Percentiles rank a stretch among this genome's conserved stretches.
Evolutionary conservation across 2,888 invertebrate genomes (phyloP).

Genomic region (Idaea biselata): DNA sequence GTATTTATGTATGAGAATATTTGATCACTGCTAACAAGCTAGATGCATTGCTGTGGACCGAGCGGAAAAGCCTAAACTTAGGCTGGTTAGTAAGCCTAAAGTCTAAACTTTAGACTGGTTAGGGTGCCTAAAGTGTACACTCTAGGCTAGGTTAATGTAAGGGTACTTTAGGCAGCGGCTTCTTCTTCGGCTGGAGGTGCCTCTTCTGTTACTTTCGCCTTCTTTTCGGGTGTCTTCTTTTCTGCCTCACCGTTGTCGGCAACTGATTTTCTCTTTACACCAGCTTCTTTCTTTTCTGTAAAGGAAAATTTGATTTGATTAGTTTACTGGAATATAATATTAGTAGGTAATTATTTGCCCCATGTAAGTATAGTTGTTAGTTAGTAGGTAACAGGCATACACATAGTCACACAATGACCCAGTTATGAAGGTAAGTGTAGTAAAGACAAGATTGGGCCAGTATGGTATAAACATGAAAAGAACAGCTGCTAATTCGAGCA

Average conservation of each 20-base stretch:
- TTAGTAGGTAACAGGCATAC: too few species aligned
- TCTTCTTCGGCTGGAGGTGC: conserved; percentile 79
- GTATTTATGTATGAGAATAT: not conserved
- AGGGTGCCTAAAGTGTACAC: not conserved
- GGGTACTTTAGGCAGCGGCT: conserved; percentile 76
- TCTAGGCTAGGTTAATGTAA: conserved; percentile 26
- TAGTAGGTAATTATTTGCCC: too few species aligned
- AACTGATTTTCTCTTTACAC: conserved; percentile 86
- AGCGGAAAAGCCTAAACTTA: conserved; percentile 30
- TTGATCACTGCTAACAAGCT: conserved; percentile 28
- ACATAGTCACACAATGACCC: too few species aligned
- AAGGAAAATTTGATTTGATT: conserved; percentile 24
- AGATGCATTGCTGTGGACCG: conserved; percentile 79
- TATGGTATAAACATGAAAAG: too few species aligned
- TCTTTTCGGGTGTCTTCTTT: conserved; percentile 86
- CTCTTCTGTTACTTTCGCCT: conserved; percentile 85
- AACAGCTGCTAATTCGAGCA: too few species aligned
- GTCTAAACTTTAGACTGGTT: not conserved
- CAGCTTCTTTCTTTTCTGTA: conserved; percentile 75
- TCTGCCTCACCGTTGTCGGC: conserved; percentile 77
- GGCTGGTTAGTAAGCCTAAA: not conserved
- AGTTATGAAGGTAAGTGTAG: too few species aligned
- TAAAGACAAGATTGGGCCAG: too few species aligned
- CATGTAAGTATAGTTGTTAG: too few species aligned
- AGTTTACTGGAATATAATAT: not conserved